These are phyloP conservation scores for Diploptera punctata DNA, from an alignment of 2,888 invertebrate genomes.

Conservation along the genomic window DNA sequence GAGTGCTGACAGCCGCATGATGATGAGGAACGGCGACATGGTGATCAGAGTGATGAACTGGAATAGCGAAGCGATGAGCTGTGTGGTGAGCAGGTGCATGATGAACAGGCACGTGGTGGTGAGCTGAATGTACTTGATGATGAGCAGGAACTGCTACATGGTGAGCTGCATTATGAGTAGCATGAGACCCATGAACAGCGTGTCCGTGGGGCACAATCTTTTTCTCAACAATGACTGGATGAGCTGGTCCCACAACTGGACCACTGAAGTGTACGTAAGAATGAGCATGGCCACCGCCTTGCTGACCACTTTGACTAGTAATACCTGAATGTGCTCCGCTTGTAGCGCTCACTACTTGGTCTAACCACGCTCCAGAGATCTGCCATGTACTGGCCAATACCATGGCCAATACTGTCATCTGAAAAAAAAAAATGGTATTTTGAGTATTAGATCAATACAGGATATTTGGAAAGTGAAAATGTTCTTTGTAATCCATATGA, in stretches of 20 bases:
- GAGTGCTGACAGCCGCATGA: no score
- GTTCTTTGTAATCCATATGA: no score
- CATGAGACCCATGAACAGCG: not conserved
- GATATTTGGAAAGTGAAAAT: no score
- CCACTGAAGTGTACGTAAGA: conserved; percentile 30
- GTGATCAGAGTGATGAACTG: not conserved
- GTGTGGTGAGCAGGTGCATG: not conserved
- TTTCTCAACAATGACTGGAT: not conserved
- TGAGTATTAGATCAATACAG: no score
- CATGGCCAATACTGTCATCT: not conserved
- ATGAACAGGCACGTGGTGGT: not conserved
- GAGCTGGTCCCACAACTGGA: conserved; percentile 27
- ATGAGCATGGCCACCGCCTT: not conserved
- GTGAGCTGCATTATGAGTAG: not conserved
- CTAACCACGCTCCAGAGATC: not conserved
- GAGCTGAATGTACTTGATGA: not conserved
- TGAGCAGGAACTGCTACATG: not conserved
- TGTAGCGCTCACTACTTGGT: not conserved
- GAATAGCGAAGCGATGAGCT: not conserved
- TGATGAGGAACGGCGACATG: not conserved
- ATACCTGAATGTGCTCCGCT: not conserved
- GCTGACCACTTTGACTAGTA: not conserved
- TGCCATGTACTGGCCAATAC: not conserved
- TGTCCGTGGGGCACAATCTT: not conserved
- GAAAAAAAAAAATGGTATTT: no score